Base-by-base conservation (phyloP, 2,888 invertebrate genomes). In the Sceliomorpha sp. region DNA sequence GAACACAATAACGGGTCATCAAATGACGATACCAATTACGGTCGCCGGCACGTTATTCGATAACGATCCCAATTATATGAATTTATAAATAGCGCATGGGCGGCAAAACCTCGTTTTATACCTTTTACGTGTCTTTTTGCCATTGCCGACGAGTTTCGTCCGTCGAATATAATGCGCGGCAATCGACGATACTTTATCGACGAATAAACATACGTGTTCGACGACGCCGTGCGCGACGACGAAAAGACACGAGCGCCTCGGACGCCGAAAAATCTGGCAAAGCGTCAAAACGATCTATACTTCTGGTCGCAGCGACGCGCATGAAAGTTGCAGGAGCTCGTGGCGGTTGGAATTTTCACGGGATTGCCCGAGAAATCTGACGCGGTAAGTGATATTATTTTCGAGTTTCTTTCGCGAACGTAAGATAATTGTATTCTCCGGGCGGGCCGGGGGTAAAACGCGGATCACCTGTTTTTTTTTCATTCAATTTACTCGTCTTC, bases 1-100 rank as follows among this genome's bases (percentile, higher is more conserved):
- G 62, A 62, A 44, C 51, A 62, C 66, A 67, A 64, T 64, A 64
- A 50, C 66, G 64, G 72, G 72, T 75, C 72, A 74, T 74, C 70
- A 72, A 72, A 71, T 64, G 72, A 72, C 51, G 75, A 64, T 69
- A 63, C 69, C 64, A 58, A 71, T 66, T 67, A 63, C 59, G 51
- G 48, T 53, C 44, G 26, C 62, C 29, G 47, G 59, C 51, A 56
- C 50, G 62, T 73, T 66, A 70, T 69, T 62, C 64, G 66, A 58
- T 60, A 68, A 64, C 67, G 66, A 64, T 50, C 62, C 66, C 50
- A 63, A 66, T 67, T 67, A 53, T 67, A 62, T 47, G 44, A 53
- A 71, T 66, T 66, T 56, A 67, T 59, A 55, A 71, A 67, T 48
- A 29, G 12, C 39, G n/a, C 13, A 24, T 32, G n/a, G 6, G 55